A percentile compares a stretch with the other conserved stretches of the same genome.
These are phyloP conservation scores for Stylophora pistillata DNA, from an alignment of 64 coral and sea anemone species.

Conservation along the genomic window DNA sequence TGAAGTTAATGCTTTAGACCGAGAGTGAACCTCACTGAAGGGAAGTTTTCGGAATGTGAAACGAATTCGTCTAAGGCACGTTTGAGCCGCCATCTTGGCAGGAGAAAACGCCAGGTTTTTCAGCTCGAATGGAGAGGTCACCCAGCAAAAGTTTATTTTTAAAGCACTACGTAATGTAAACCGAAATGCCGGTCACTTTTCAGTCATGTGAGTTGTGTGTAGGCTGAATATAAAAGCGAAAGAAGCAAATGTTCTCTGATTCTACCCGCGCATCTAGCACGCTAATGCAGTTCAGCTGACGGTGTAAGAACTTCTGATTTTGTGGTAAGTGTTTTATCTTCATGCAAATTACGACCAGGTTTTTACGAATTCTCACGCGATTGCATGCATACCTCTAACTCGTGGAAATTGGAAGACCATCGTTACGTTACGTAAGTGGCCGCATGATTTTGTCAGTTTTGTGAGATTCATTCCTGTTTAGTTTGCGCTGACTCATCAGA, in stretches of 20 bases:
- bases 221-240: too few relatives aligned
- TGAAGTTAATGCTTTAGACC: not conserved
- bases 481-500: not conserved
- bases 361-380: too few relatives aligned
- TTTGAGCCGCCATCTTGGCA: slow-evolving; percentile 21
- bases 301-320: too few relatives aligned
- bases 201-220: not conserved
- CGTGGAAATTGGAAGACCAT: too few relatives aligned
- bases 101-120: not conserved
- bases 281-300: too few relatives aligned
- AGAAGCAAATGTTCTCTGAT: too few relatives aligned
- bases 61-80: not conserved
- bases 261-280: too few relatives aligned
- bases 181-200: not conserved
- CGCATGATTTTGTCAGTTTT: too few relatives aligned
- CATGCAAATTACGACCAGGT: too few relatives aligned
- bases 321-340: too few relatives aligned
- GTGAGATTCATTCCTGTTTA: not conserved
- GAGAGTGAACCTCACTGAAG: not conserved
- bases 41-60: not conserved
- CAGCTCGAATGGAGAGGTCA: not conserved
- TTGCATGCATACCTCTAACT: too few relatives aligned
- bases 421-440: too few relatives aligned
- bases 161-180: not conserved
- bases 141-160: not conserved